Conservation (phyloP, 2,113 vertebrate species). For the Dipodomys merriami region DNA sequence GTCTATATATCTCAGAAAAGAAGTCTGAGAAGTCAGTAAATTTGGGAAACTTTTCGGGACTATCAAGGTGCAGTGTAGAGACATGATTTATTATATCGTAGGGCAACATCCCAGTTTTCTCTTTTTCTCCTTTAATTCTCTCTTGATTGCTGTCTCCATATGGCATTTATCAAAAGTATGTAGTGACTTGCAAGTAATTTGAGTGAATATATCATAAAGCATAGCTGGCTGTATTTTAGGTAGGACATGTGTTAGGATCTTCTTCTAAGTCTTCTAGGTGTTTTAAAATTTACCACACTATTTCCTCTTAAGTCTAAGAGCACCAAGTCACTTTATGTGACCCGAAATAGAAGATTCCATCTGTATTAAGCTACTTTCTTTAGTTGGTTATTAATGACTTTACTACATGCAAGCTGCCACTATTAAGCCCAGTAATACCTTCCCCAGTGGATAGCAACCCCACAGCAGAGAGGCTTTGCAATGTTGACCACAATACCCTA, state of each 20-base stretch:
- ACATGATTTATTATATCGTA: neutral
- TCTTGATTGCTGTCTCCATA: neutral
- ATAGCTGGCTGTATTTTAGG: neutral
- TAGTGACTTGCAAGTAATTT: neutral
- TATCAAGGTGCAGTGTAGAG: neutral
- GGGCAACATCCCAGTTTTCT: neutral
- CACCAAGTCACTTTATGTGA: neutral
- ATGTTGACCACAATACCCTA: neutral
- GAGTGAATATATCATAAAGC: neutral
- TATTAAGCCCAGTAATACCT: neutral
- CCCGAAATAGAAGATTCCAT: neutral
- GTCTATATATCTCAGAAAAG: neutral
- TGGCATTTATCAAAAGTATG: constrained; percentile 12
- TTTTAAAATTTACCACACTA: neutral
- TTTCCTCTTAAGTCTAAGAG: constrained; percentile 2
- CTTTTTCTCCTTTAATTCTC: neutral
- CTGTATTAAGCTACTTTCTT: constrained; percentile 17
- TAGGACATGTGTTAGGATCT: neutral
- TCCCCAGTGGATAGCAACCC: accelerated
- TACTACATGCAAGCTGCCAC: neutral
- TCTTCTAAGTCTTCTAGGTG: neutral
- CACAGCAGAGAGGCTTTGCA: neutral
- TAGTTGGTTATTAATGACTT: neutral
- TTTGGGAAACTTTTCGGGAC: neutral
- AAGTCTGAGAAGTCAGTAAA: constrained; percentile 12